phyloP scores from a whole-genome alignment of 2,888 invertebrate species.

The Azorinus chamasolen region DNA sequence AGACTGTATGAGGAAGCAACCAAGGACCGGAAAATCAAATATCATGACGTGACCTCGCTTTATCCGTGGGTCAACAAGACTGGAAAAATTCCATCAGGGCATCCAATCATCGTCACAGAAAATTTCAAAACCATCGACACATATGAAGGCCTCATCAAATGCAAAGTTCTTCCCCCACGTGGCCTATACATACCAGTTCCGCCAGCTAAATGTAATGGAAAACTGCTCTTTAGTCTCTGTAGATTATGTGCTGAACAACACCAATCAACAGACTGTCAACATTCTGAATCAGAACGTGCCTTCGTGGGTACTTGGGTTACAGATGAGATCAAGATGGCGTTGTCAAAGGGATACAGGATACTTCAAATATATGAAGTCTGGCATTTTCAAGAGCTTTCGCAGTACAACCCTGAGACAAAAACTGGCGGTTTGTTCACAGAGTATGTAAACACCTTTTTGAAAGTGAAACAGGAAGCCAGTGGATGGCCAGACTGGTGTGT shows the following conservation, averaged over 20 bases:
- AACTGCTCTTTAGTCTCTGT: conserved; percentile 84
- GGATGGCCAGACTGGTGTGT: conserved; percentile 67
- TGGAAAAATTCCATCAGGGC: conserved; percentile 67
- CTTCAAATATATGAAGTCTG: conserved; percentile 75
- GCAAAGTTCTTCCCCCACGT: conserved; percentile 53
- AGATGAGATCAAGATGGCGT: conserved; percentile 80
- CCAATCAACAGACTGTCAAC: conserved; percentile 15
- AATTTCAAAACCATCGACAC: conserved; percentile 49
- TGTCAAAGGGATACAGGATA: conserved; percentile 78
- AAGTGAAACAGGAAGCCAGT: conserved; percentile 70
- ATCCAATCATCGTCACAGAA: conserved; percentile 66
- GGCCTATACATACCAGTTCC: conserved; percentile 78
- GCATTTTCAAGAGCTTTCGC: conserved; percentile 71
- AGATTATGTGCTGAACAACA: conserved; percentile 52
- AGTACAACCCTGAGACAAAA: conserved; percentile 41
- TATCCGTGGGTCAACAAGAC: conserved; percentile 61
- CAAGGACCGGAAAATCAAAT: conserved; percentile 10
- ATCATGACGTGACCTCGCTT: conserved; percentile 52
- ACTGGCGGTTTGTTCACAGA: conserved; percentile 72
- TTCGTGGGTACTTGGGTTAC: conserved; percentile 82
- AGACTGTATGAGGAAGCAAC: conserved; percentile 59
- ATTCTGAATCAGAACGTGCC: conserved; percentile 60
- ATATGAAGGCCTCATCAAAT: conserved; percentile 51
- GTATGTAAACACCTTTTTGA: conserved; percentile 75
- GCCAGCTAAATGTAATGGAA: conserved; percentile 73